Base-by-base conservation (phyloP, 1,140 invertebrate genomes). In the Aricia agestis region DNA sequence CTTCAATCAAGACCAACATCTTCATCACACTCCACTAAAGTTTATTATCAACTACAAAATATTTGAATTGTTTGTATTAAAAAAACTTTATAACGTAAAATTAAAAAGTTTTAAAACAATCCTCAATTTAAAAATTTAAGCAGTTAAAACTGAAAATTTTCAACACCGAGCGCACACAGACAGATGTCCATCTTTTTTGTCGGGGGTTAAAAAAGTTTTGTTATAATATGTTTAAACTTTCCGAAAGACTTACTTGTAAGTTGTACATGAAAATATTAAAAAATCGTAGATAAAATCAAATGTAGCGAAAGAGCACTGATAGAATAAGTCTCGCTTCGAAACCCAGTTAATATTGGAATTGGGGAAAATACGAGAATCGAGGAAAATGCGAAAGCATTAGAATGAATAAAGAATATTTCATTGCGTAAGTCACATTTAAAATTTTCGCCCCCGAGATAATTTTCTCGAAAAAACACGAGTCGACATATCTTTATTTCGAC, bases 401-500 rank as follows among this genome's bases (percentile, higher is more conserved):
- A 52, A 52, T 52, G 45, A 52, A 52, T 52, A 52, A 52, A 15
- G 45, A 52, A 52, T 52, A 52, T 52, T 52, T 13, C 11, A 52
- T 52, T 52, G 45, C 45, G 45, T 52, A 19, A 63, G 18, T 19
- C 59, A 63, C 59, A 25, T 63, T 63, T 63, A 18, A 63, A 63
- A 19, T 63, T 63, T 63, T 63, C 59, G 11, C 59, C 59, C 18
- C 59, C 18, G 19, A 63, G 59, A 63, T 25, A 63, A 63, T 63
- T 63, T 63, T 63, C 59, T 63, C 7, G 59, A 19, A 63, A 52
- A 63, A 63, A 63, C 59, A 63, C 59, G 59, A 63, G 19, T 11
- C 59, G 59, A 63, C 59, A 63, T 63, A 63, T 63, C 59, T 63
- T 63, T 63, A 63, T 63, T 63, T 63, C 59, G 18, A 63, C 59